Base-by-base conservation (phyloP, 2,888 invertebrate species). In the Drosophila robusta region DNA sequence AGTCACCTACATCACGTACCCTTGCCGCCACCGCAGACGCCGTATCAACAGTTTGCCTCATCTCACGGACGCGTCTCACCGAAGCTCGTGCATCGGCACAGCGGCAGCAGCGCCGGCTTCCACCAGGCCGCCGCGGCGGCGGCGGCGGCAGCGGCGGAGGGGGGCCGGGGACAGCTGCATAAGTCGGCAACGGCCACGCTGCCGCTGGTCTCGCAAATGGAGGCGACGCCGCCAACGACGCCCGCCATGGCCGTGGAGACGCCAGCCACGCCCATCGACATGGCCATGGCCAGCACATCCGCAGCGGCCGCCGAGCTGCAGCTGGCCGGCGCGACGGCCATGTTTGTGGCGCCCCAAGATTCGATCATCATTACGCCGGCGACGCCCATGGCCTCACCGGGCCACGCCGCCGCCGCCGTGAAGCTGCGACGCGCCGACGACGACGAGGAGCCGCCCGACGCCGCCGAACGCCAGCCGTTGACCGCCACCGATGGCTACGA, bases 331-430 rank as follows among this genome's bases (percentile, higher is more conserved):
- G 80, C 83, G 47, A 66, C 69, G 50, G 67, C 71, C 50, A 78
- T 90, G 67, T 70, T 82, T 72, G 58, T 80, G 57, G 74, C 86
- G 76, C 81, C 80, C 52, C 91, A 91, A 70, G 92, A 92, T 82
- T 77, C 91, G 49, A 92, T 92, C 67, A 92, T 92, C 77, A 90
- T 92, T 68, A 92, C 92, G 80, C 92, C 92, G 73, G 92, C 92
- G 76, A 92, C 92, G 65, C 92, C 92, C 65, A 90, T 91, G 80
- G 91, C 92, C 57, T 92, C 92, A 70, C 92, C 92, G n/a, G 92
- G 92, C 16, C 92, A 92, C 67, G 87, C 79, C 61, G 83, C 86
- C 61, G 83, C 86, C 5, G 62, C 73, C 11, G 39, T 75, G 42
- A 90, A 90, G 54, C 73, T 77, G 65, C 83, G 89, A 1, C 80